Percentiles rank a stretch among this genome's conserved stretches.
Evolutionary conservation across 2,888 invertebrate species (phyloP).

Genomic region (Subacronicta megacephala): DNA sequence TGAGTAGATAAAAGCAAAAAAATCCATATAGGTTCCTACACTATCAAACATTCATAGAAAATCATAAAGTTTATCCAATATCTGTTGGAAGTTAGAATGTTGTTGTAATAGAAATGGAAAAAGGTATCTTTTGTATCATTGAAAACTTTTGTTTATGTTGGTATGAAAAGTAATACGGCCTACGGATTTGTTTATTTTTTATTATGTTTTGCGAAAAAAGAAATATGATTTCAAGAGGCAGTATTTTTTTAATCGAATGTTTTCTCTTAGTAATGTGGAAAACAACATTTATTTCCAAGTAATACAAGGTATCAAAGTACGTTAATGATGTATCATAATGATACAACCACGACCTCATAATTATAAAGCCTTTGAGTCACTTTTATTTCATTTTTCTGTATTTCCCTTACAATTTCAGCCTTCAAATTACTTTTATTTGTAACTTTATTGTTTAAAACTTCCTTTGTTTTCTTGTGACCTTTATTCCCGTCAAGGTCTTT

Average conservation of each 20-base stretch:
- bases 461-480: slow-evolving; percentile 27
- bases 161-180: slow-evolving; percentile 1
- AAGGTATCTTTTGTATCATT: slow-evolving; percentile 30
- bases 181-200: slow-evolving; percentile 21
- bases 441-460: not conserved
- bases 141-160: slow-evolving; percentile 27
- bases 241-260: too few relatives aligned
- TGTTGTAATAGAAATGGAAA: slow-evolving; percentile 12
- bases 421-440: not conserved
- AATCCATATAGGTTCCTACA: slow-evolving; percentile 13
- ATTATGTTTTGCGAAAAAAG: not conserved
- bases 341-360: slow-evolving; percentile 9
- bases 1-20: slow-evolving; percentile 7
- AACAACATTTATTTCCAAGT: not conserved
- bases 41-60: slow-evolving; percentile 51
- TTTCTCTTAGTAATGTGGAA: not conserved
- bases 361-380: slow-evolving; percentile 12
- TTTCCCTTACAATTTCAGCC: slow-evolving; percentile 5
- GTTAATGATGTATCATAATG: slow-evolving; percentile 21
- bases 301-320: slow-evolving; percentile 1
- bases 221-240: not conserved
- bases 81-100: slow-evolving; percentile 26
- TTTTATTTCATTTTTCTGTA: slow-evolving; percentile 9
- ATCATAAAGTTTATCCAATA: slow-evolving; percentile 47
- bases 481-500: slow-evolving; percentile 13